phyloP scores from a whole-genome alignment of 1,140 invertebrate species.

The Cheumatopsyche charites region DNA sequence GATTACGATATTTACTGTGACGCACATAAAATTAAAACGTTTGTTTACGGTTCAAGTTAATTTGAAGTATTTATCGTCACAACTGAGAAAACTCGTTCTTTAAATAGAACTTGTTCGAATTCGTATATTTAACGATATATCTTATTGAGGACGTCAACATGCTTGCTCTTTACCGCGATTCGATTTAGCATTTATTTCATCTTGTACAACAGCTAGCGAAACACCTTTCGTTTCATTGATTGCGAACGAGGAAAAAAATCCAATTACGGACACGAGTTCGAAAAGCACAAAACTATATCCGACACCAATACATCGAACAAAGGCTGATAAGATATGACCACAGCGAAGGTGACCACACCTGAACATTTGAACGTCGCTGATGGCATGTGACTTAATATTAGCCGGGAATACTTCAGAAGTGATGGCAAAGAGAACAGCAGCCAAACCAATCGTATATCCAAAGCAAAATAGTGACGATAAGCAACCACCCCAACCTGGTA shows the following conservation, averaged over 20 bases:
- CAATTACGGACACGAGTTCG: conserved; percentile 66
- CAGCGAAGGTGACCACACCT: conserved; percentile 73
- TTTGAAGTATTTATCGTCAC: no score
- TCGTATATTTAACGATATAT: no score
- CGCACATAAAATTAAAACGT: no score
- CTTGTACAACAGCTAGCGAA: no score
- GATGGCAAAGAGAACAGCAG: conserved; percentile 73
- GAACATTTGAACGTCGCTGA: conserved; percentile 72
- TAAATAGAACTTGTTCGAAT: no score
- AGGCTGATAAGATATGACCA: conserved; percentile 75
- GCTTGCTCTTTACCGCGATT: no score
- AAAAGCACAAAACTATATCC: conserved; percentile 76
- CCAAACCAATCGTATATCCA: conserved; percentile 71
- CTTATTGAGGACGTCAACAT: no score
- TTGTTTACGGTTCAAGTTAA: no score
- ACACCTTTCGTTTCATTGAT: no score
- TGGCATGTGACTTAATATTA: conserved; percentile 71
- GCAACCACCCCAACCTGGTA: conserved; percentile 62
- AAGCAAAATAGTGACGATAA: conserved; percentile 72
- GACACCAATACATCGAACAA: conserved; percentile 65
- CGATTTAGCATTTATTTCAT: no score
- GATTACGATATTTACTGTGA: no score
- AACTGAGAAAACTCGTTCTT: no score
- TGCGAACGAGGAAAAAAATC: conserved; percentile 62
- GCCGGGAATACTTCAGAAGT: conserved; percentile 77